phyloP scores from a whole-genome alignment of 2,797 vertebrate genomes.

The Pogonophryne albipinna region DNA sequence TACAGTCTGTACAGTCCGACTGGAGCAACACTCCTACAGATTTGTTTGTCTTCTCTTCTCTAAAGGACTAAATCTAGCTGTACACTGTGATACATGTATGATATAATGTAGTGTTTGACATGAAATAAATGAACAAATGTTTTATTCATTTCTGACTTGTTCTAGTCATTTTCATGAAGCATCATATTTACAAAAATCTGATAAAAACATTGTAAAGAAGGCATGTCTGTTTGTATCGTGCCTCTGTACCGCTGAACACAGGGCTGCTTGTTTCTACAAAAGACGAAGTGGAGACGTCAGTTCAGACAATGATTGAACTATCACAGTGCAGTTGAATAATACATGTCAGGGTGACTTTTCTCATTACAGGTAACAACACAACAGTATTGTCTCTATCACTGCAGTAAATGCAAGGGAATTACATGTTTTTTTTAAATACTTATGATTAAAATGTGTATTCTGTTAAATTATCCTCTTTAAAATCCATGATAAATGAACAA shows the following conservation, averaged over 20 bases:
- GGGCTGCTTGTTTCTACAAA: constrained; percentile 42
- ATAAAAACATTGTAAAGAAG: constrained; percentile 4
- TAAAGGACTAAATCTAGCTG: constrained; percentile 15
- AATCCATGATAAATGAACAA: not conserved
- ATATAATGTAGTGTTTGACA: constrained; percentile 39
- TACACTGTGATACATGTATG: constrained; percentile 36
- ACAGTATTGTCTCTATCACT: constrained; percentile 19
- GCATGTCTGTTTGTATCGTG: constrained; percentile 7
- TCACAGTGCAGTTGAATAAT: constrained; percentile 57
- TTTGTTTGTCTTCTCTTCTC: constrained; percentile 21
- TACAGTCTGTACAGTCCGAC: not conserved
- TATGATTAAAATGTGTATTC: not conserved
- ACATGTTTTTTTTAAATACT: not conserved
- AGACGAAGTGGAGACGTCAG: constrained; percentile 21
- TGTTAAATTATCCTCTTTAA: not conserved
- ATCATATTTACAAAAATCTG: not conserved
- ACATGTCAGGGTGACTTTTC: constrained; percentile 50
- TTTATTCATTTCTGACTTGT: constrained; percentile 2
- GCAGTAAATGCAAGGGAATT: not conserved
- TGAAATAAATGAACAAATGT: constrained; percentile 25
- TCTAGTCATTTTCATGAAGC: not conserved
- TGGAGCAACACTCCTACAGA: constrained; percentile 9
- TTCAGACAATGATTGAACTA: constrained; percentile 41
- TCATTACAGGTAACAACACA: constrained; percentile 35
- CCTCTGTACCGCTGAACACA: constrained; percentile 31